Evolutionary conservation across 92 coral and sea anemone genomes (phyloP), one percentile per base, ranked within the genome.

Genomic region (Zoanthus solanderi): DNA sequence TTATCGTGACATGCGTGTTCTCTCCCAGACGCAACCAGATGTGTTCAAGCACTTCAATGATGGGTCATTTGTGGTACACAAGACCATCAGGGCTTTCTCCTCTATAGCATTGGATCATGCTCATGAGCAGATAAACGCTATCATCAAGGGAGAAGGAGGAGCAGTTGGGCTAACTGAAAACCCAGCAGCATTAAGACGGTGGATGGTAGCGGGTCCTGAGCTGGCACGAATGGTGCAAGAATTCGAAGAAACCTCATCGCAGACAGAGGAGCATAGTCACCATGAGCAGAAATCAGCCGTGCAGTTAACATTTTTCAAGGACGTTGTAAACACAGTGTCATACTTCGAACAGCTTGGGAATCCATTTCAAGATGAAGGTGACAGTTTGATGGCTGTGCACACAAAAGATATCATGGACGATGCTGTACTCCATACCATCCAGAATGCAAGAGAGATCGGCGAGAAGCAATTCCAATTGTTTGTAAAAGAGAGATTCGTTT

Each of bases 91-190:
- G 87, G 84, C 65, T 72, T 87, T 9, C 87, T 87, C 30, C 95
- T 91, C 31, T 37, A 37, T 37, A 37, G 42, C 42, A 37, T 37
- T 37, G 42, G 42, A 37, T 37, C 42, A 37, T 37, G 89, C 89
- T 18, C 96, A 93, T 54, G 92, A 93, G 87, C 92, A 93, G 66
- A 87, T 79, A 0, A 93, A 88, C 76, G 89, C 77, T 28, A 31
- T 76, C 0, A 94, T 91, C 4, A 93, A 93, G 77, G 92, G 96
- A 37, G 42, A 37, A 37, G 42, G 42, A 37, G 42, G 42, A 37
- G 42, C 42, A 37, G 42, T 37, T 4, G 60, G 60, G 11, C 60
- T 54, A 10, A 54, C 60, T 54, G 60, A 54, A 42, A 93, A 84
- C 76, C 95, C 95, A 3, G 76, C 89, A 54, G 93, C 93, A 9